Percentiles rank a stretch among this genome's conserved stretches.
Conservation (phyloP, 2,888 invertebrate genomes). For the Meteorus cinctellus region DNA sequence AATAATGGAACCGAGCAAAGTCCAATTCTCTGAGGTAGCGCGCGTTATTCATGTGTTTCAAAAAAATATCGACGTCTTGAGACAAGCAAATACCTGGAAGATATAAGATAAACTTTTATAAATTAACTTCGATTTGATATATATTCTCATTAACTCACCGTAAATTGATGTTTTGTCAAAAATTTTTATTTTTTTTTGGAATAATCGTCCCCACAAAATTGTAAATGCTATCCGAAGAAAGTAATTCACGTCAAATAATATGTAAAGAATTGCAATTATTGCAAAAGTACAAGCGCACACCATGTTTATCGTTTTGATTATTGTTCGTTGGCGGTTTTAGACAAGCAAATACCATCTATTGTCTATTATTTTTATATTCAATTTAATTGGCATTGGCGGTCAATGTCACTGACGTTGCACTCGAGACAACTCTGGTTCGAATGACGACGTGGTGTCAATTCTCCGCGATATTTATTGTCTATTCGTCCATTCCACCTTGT, state of each 20-base stretch:
- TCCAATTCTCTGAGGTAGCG: slow-evolving; percentile 91
- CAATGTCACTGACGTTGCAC: no score
- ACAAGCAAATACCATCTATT: not conserved
- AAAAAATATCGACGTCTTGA: slow-evolving; percentile 88
- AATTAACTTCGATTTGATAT: no score
- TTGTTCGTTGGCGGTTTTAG: not conserved
- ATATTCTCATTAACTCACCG: slow-evolving; percentile 75
- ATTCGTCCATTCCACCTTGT: no score
- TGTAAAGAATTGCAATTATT: slow-evolving; percentile 77
- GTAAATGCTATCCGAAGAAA: slow-evolving; percentile 83
- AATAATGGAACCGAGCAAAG: slow-evolving; percentile 89
- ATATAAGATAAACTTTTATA: no score
- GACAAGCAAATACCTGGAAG: slow-evolving; percentile 85
- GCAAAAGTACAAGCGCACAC: slow-evolving; percentile 57
- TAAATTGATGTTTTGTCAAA: slow-evolving; percentile 84
- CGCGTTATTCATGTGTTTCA: slow-evolving; percentile 94
- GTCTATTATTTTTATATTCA: not conserved
- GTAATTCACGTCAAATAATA: slow-evolving; percentile 87
- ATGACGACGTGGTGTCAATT: not conserved
- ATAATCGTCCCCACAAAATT: slow-evolving; percentile 80
- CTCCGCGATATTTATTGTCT: not conserved
- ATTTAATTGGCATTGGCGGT: no score
- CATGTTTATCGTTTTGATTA: slow-evolving; percentile 53
- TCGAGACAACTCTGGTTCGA: no score
- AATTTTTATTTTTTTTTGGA: slow-evolving; percentile 81